phyloP scores from a whole-genome alignment of 2,888 invertebrate genomes.

The Criorhina ranunculi region DNA sequence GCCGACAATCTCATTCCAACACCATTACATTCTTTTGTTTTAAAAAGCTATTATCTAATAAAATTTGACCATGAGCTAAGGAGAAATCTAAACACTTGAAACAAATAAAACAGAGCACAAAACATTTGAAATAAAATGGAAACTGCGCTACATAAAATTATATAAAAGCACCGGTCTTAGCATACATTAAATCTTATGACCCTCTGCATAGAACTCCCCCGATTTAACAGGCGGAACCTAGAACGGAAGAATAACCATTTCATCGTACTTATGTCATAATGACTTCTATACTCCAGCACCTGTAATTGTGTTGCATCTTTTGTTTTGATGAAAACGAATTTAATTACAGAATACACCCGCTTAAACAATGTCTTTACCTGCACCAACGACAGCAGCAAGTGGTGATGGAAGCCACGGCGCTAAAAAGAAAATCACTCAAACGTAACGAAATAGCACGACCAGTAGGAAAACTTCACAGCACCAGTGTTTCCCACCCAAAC shows the following conservation, averaged over 20 bases:
- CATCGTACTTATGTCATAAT: slow-evolving; percentile 37
- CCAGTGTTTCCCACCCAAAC: slow-evolving; percentile 75
- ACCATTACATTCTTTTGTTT: neutral
- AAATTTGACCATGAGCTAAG: slow-evolving; percentile 18
- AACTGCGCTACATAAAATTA: no score
- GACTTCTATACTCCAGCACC: slow-evolving; percentile 10
- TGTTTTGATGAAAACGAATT: slow-evolving; percentile 36
- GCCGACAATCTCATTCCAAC: neutral
- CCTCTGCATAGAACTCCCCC: slow-evolving; percentile 17
- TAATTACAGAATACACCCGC: slow-evolving; percentile 42
- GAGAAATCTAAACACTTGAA: slow-evolving; percentile 1
- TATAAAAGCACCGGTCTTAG: no score
- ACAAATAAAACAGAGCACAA: neutral
- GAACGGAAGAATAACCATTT: slow-evolving; percentile 43
- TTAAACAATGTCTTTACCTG: slow-evolving; percentile 18
- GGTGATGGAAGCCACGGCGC: slow-evolving; percentile 23
- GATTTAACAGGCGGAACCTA: slow-evolving; percentile 9
- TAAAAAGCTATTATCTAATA: slow-evolving; percentile 16
- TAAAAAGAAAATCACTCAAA: slow-evolving; percentile 53
- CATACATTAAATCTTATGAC: neutral
- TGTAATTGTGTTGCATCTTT: slow-evolving; percentile 47
- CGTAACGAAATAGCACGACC: slow-evolving; percentile 47
- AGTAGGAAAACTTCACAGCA: slow-evolving; percentile 69
- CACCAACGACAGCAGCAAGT: slow-evolving; percentile 16
- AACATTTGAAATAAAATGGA: neutral